Evolutionary conservation across 2,113 vertebrate species (phyloP), one percentile per base, ranked within the genome.

Genomic region (Panthera uncia): DNA sequence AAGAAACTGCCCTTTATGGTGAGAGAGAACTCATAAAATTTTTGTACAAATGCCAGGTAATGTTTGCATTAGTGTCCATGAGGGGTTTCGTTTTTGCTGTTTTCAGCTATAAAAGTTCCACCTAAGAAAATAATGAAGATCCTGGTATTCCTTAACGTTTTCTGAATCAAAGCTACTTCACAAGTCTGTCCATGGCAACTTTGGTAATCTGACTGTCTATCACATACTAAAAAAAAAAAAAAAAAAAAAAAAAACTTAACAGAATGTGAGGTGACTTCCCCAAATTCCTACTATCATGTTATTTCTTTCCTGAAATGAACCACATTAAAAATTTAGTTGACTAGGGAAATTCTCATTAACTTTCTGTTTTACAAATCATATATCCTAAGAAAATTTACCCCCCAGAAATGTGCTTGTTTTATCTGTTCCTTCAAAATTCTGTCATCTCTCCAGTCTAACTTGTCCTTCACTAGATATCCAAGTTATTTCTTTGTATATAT

Each of bases 21-120:
- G 96, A 98, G 97, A 98, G 98, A 97, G 73, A 97, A 91, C 94
- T 98, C 95, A 94, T 98, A 98, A 99, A 98, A 95, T 66, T 94
- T 94, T 98, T 73, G 95, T 93, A 83, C 95, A 86, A 95, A 87
- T 97, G 97, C 97, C 92, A 98, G 98, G 93, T 97, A 97, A 90
- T 91, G 96, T 98, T 98, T 97, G 82, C 79, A 73, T 98, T 98
- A 95, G 55, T 97, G 71, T 95, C 98, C 91, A 82, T 82, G 27
- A 76, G 57, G 95, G 45, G 78, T 50, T 98, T 97, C 63, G 1
- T 79, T 96, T 97, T 97, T 98, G 95, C 85, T 97, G 66, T 96
- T 98, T 97, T 98, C 86, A 96, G 91, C 66, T 68, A 82, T 89
- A 96, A 97, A 98, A 48, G 18, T 98, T 97, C 57, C 69, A 87